A percentile compares a stretch with the other conserved stretches of the same genome.
Conservation (phyloP, 92 coral and sea anemone species). For the Porites rus region DNA sequence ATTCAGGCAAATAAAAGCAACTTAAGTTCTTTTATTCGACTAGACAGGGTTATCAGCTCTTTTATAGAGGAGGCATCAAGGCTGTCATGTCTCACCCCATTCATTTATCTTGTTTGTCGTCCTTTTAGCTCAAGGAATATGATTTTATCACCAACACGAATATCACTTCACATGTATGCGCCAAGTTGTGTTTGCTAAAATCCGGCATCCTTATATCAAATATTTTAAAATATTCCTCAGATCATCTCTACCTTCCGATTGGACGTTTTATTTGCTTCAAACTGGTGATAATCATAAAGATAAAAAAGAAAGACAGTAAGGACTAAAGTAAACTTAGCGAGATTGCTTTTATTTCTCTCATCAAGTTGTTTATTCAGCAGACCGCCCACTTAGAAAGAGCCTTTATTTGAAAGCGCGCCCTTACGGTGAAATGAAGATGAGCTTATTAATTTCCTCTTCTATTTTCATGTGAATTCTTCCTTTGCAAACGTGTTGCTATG, state of each 20-base stretch:
- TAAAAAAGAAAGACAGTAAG: neutral
- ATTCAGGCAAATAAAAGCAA: too few relatives aligned
- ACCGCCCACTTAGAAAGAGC: neutral
- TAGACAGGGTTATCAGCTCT: too few relatives aligned
- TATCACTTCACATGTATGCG: neutral
- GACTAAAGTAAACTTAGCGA: neutral
- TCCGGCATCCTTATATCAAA: neutral
- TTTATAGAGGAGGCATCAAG: too few relatives aligned
- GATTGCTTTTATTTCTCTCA: neutral
- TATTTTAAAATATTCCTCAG: neutral
- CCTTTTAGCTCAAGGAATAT: too few relatives aligned
- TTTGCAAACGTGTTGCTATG: neutral
- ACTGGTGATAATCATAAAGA: neutral
- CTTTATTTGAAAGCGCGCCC: too few relatives aligned
- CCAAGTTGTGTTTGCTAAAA: neutral
- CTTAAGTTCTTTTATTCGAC: too few relatives aligned
- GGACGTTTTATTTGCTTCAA: neutral
- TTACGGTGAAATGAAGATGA: too few relatives aligned
- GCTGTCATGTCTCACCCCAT: too few relatives aligned
- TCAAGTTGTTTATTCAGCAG: neutral
- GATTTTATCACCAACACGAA: too few relatives aligned
- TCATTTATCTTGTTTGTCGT: too few relatives aligned
- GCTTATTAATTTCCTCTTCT: too few relatives aligned
- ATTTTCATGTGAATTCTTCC: neutral
- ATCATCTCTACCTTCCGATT: neutral